A percentile compares a stretch with the other conserved stretches of the same genome.
These are phyloP conservation scores for Morpho helenor DNA, from an alignment of 2,888 invertebrate species.

Conservation along the genomic window DNA sequence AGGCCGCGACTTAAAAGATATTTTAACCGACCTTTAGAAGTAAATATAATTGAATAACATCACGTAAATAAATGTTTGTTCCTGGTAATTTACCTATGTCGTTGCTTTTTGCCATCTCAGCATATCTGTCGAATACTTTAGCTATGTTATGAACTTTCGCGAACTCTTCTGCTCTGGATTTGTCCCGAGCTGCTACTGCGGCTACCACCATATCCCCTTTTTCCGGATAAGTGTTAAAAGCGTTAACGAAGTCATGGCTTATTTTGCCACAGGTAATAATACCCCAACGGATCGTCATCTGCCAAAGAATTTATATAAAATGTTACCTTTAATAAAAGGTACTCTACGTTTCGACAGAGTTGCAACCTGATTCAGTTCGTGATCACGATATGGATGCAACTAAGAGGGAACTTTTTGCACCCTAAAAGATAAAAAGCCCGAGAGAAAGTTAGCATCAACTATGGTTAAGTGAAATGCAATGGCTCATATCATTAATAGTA, in stretches of 20 bases:
- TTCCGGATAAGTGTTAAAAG: conserved; percentile 80
- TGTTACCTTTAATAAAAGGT: not conserved
- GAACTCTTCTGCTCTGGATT: conserved; percentile 84
- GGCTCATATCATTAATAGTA: too few relatives aligned
- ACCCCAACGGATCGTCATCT: conserved; percentile 87
- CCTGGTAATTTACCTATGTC: conserved; percentile 82
- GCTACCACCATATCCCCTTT: conserved; percentile 83
- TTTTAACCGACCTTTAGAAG: too few relatives aligned
- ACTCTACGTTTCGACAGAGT: not conserved
- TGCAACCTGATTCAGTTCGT: too few relatives aligned
- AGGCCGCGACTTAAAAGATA: too few relatives aligned
- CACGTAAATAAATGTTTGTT: too few relatives aligned
- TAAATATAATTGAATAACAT: too few relatives aligned
- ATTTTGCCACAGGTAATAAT: conserved; percentile 91
- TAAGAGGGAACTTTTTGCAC: too few relatives aligned
- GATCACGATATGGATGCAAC: too few relatives aligned
- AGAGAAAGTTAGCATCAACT: too few relatives aligned
- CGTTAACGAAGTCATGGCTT: conserved; percentile 89
- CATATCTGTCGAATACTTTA: conserved; percentile 85
- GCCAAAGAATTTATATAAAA: not conserved
- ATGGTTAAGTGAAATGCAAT: too few relatives aligned
- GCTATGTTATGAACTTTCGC: conserved; percentile 84
- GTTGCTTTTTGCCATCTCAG: conserved; percentile 83
- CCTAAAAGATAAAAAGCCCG: too few relatives aligned
- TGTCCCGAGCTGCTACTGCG: conserved; percentile 87